Evolutionary conservation across 2,113 vertebrate species (phyloP), one percentile per base, ranked within the genome.

Genomic region (Mobula hypostoma): DNA sequence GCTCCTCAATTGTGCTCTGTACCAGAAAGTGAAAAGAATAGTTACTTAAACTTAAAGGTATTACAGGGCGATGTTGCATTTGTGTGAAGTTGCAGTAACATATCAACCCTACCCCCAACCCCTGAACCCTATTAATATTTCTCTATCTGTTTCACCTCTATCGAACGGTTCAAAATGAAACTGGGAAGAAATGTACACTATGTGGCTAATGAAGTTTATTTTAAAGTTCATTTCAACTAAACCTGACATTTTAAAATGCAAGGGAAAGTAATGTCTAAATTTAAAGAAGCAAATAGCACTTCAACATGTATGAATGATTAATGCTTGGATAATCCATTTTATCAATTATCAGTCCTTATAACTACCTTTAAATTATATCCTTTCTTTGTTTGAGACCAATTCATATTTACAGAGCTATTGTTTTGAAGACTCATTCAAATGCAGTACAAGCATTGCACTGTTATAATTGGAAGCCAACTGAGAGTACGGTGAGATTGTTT

Each of bases 361-460:
- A 19, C 66, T 70, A 56, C 66, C 24, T 4, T 56, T 11, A 19
- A 2, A 29, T 74, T 21, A 1, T 74, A 0, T 74, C 32, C 68
- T 56, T 76, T 76, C 48, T 93, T 21, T 48, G 91, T 21, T 92
- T 48, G 66, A 27, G 24, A 74, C 11, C 8, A 56, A 56, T 29
- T 56, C 74, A 40, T 56, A 40, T 90, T 63, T 19, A 15, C 2
- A 17, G 29, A n/a, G 85, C 17, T 90, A 68, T 66, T 32, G 68
- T 40, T 93, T 93, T 14, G 27, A 48, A 93, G 32, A 48, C 66
- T 92, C 32, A 92, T 72, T 92, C 72, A 92, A 92, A 24, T 92
- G 32, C 32, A 92, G 40, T 21, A 40, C 36, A 40, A 19, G 40
- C 63, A 92, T 72, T 58, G 36, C n/a, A 72, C 68, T 74, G 56